Percentiles rank a stretch among this genome's conserved stretches.
Evolutionary conservation across 1,140 invertebrate genomes (phyloP).

Genomic region (Chionoecetes opilio): DNA sequence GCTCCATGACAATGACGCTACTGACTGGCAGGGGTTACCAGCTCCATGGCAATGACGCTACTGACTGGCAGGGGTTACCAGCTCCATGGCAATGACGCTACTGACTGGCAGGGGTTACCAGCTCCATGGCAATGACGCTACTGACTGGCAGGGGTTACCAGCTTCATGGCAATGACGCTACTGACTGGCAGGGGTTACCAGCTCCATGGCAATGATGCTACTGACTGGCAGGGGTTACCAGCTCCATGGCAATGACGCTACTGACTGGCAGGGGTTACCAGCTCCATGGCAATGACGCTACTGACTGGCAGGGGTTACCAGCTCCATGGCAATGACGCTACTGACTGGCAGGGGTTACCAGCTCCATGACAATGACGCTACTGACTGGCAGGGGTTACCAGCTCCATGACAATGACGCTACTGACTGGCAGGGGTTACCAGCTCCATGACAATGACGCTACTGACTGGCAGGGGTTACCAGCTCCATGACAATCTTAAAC

Average conservation of each 20-base stretch:
- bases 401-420: background rate
- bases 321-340: background rate
- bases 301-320: background rate
- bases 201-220: background rate
- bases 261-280: background rate
- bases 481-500: background rate
- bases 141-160: background rate
- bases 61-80: background rate
- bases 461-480: background rate
- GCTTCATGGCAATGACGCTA: background rate
- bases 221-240: background rate
- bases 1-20: background rate
- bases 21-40: background rate
- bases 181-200: background rate
- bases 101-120: background rate
- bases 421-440: background rate
- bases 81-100: background rate
- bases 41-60: background rate
- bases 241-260: background rate
- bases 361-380: background rate
- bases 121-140: background rate
- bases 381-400: background rate
- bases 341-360: background rate
- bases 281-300: background rate
- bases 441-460: background rate